Conservation (phyloP, 1,140 invertebrate species). For the Sycobia sp. region DNA sequence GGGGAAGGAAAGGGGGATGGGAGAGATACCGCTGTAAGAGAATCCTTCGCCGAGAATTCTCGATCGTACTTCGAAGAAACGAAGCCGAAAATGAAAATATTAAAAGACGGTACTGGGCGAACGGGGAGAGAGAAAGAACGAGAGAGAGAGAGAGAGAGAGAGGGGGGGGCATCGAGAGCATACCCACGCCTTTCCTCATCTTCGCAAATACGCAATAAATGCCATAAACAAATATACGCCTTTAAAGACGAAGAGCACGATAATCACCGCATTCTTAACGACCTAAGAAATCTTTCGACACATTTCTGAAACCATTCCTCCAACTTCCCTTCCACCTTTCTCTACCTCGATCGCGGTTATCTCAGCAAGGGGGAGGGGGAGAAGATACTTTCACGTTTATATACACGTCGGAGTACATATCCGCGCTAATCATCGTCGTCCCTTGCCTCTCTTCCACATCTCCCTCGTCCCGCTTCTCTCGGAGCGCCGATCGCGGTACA, state of each 20-base stretch:
- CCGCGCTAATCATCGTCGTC: conserved; percentile 28
- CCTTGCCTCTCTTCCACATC: conserved; percentile 7
- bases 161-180: background rate
- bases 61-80: background rate
- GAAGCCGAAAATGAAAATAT: no score
- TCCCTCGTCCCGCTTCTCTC: background rate
- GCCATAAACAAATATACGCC: conserved; percentile 33
- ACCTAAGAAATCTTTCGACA: conserved; percentile 29
- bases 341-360: conserved; percentile 22
- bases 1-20: background rate
- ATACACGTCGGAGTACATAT: conserved; percentile 26
- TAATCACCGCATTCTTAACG: conserved; percentile 31
- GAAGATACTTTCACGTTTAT: conserved; percentile 38
- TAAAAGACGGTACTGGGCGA: background rate
- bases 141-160: no score
- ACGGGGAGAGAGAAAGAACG: no score
- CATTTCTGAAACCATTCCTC: conserved; percentile 28
- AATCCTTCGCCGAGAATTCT: background rate
- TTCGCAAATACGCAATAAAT: conserved; percentile 30
- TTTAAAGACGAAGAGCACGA: conserved; percentile 17
- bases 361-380: conserved; percentile 12
- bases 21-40: background rate
- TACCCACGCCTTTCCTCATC: conserved; percentile 8
- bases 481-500: conserved; percentile 1
- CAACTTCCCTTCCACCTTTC: background rate